These are phyloP conservation scores for Gasteruption jaculator DNA, from an alignment of 2,888 invertebrate genomes.

Conservation along the genomic window DNA sequence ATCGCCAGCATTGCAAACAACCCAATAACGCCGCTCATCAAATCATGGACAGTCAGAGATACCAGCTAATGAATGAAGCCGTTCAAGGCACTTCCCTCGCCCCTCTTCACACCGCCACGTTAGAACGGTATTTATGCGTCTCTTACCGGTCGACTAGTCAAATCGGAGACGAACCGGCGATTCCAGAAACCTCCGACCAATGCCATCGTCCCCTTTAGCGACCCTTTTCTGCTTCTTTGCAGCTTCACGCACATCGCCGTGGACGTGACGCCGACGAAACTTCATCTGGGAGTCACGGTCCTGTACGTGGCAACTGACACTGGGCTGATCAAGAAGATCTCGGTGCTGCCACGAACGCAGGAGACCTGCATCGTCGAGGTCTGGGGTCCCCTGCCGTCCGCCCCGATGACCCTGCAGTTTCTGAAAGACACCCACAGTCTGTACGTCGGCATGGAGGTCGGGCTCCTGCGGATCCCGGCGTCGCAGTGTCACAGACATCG, in stretches of 20 bases:
- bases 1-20: slow-evolving; percentile 52
- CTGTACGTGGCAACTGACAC: slow-evolving; percentile 76
- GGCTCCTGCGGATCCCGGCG: slow-evolving; percentile 59
- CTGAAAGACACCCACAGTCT: slow-evolving; percentile 70
- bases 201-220: too few species aligned
- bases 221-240: not conserved
- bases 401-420: slow-evolving; percentile 66
- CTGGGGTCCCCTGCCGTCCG: slow-evolving; percentile 66
- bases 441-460: slow-evolving; percentile 42
- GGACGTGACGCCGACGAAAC: slow-evolving; percentile 73
- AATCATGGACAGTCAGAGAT: slow-evolving; percentile 65
- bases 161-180: too few species aligned
- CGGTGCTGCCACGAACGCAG: slow-evolving; percentile 65
- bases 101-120: slow-evolving; percentile 67
- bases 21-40: slow-evolving; percentile 43
- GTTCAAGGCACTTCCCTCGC: slow-evolving; percentile 69
- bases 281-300: slow-evolving; percentile 67
- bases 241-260: slow-evolving; percentile 73
- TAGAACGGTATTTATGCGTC: slow-evolving; percentile 56
- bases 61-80: slow-evolving; percentile 84
- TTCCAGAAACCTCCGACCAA: too few species aligned
- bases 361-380: slow-evolving; percentile 82
- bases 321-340: slow-evolving; percentile 76
- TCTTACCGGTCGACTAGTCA: not conserved
- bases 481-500: slow-evolving; percentile 74